Base-by-base conservation (phyloP, 2,113 vertebrate species). In the Malaclemys terrapin region DNA sequence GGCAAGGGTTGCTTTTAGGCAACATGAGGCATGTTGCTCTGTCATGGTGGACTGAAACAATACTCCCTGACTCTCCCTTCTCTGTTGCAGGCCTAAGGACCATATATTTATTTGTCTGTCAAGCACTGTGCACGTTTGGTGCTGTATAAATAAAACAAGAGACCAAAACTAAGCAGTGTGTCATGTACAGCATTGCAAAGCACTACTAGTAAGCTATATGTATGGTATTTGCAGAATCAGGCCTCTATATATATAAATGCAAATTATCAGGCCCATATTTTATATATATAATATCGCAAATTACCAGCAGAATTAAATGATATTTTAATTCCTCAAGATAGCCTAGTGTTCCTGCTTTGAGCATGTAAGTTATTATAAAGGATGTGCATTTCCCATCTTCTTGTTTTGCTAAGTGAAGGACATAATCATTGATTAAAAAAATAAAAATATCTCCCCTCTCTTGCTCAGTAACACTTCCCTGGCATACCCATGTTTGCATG, bases 71-170 rank as follows among this genome's bases (percentile, higher is more conserved):
- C 85, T 57, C 54, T 89, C 87, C 72, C 69, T 85, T 75, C 93
- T 84, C 20, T 2, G 0, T 52, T 93, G 69, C 84, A 59, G 89
- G 82, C 35, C 4, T 53, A 31, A 88, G 87, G 90, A n/a, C 47
- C 8, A 0, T 38, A 14, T 75, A n/a, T 65, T 35, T 69, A 69
- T 94, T 93, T 93, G 82, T 96, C 80, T 84, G 76, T 87, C 84
- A n/a, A 92, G 87, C 45, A 78, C 50, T 25, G 1, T 29, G 47
- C 42, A 0, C 93, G 49, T 90, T 94, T 93, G 79, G 86, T 93
- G 78, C 91, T 81, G 25, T 75, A 89, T 89, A 89, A 94, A 92
- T 82, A 87, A 84, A 95, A 69, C 59, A 65, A 20, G 88, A 93
- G 50, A 81, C 88, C 86, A 62, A 42, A 72, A 45, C 86, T 85